A percentile compares a stretch with the other conserved stretches of the same genome.
Conservation (phyloP, 1,140 invertebrate genomes). For the Pararge aegeria region DNA sequence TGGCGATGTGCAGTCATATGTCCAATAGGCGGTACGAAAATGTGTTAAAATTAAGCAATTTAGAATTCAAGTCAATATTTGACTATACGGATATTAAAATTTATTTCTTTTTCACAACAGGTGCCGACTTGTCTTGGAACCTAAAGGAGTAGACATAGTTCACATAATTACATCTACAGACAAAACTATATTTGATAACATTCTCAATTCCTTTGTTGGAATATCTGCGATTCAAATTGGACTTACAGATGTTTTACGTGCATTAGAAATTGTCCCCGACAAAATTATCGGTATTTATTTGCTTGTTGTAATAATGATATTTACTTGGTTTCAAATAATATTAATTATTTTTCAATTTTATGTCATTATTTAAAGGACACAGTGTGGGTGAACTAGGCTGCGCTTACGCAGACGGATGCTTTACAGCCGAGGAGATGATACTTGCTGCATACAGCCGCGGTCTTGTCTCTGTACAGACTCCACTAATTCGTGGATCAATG, state of each 20-base stretch:
- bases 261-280: conserved; percentile 75
- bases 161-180: conserved; percentile 30
- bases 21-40: no score
- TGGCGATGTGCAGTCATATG: no score
- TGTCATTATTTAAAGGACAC: conserved; percentile 67
- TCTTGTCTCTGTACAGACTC: conserved; percentile 84
- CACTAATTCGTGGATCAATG: conserved; percentile 86
- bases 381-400: conserved; percentile 90
- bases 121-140: conserved; percentile 88
- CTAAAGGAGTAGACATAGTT: conserved; percentile 89
- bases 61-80: no score
- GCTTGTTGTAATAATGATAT: not conserved
- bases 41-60: no score
- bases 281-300: conserved; percentile 29
- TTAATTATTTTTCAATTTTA: conserved; percentile 53
- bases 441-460: conserved; percentile 89
- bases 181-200: conserved; percentile 32
- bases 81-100: not conserved
- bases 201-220: conserved; percentile 31
- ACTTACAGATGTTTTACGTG: conserved; percentile 83
- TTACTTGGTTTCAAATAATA: not conserved
- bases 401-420: conserved; percentile 90
- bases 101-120: conserved; percentile 19
- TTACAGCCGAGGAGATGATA: conserved; percentile 89
- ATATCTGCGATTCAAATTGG: conserved; percentile 71